These are phyloP conservation scores for Latheticus oryzae DNA, from an alignment of 2,888 invertebrate genomes.

Conservation along the genomic window DNA sequence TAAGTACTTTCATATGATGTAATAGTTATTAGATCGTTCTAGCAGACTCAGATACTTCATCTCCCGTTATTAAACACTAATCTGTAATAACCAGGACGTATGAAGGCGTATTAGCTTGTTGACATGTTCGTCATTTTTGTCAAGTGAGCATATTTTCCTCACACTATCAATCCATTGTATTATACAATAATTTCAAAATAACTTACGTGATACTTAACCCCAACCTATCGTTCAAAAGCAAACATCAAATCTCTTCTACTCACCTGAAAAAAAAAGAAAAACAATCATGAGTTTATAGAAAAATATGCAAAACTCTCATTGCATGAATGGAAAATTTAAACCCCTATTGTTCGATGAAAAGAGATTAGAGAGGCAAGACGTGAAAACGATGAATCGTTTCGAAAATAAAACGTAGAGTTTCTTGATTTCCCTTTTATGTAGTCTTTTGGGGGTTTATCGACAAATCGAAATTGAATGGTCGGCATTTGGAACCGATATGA, in stretches of 20 bases:
- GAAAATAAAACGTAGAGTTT: constrained; percentile 24
- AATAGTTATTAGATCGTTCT: constrained; percentile 48
- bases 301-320: too few species aligned
- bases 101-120: constrained; percentile 38
- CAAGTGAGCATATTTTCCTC: constrained; percentile 39
- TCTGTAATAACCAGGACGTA: constrained; percentile 55
- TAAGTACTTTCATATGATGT: constrained; percentile 46
- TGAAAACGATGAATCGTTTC: constrained; percentile 4
- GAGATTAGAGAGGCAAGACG: constrained; percentile 5
- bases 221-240: background rate
- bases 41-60: constrained; percentile 49
- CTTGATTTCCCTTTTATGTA: constrained; percentile 41
- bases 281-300: constrained; percentile 1
- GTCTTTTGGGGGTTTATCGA: constrained; percentile 41
- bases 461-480: constrained; percentile 42
- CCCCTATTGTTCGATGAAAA: background rate
- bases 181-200: too few species aligned
- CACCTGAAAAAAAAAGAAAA: constrained; percentile 24
- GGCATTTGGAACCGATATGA: constrained; percentile 43
- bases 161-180: too few species aligned
- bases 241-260: constrained; percentile 3
- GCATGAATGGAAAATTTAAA: too few species aligned
- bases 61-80: constrained; percentile 58
- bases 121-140: constrained; percentile 32
- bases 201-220: background rate